These are phyloP conservation scores for Urocynchramus pylzowi DNA, from an alignment of 2,113 vertebrate genomes.

Conservation along the genomic window DNA sequence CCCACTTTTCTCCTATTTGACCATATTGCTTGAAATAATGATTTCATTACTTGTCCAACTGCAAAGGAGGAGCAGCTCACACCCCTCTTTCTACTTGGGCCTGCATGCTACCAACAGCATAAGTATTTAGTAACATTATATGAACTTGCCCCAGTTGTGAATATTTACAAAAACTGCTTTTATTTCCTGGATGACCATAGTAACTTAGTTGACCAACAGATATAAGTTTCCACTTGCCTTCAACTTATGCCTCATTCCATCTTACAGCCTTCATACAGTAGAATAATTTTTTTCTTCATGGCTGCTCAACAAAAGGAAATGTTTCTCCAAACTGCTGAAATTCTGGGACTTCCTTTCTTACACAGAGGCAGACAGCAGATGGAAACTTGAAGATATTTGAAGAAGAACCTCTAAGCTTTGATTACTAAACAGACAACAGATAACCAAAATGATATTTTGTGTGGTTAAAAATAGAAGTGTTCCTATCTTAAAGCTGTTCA, in stretches of 20 bases:
- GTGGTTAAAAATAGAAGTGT: background rate
- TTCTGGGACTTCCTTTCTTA: background rate
- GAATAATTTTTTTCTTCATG: background rate
- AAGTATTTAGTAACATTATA: background rate
- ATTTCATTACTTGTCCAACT: background rate
- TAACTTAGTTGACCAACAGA: background rate
- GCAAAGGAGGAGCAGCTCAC: background rate
- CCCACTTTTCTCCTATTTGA: background rate
- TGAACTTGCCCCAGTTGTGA: background rate
- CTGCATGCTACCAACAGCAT: background rate
- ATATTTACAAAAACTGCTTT: background rate
- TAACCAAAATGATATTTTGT: background rate
- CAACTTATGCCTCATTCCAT: background rate
- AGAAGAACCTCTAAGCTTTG: background rate
- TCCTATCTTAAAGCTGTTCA: background rate
- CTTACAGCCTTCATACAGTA: background rate
- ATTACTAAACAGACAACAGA: conserved; percentile 9
- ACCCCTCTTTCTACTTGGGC: background rate
- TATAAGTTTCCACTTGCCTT: background rate
- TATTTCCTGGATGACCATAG: background rate
- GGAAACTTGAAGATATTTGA: background rate
- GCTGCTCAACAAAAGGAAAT: background rate
- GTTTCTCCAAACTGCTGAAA: background rate
- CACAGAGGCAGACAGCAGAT: background rate
- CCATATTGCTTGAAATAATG: background rate